Evolutionary conservation across 2,113 vertebrate genomes (phyloP).

Genomic region (Micromys minutus): DNA sequence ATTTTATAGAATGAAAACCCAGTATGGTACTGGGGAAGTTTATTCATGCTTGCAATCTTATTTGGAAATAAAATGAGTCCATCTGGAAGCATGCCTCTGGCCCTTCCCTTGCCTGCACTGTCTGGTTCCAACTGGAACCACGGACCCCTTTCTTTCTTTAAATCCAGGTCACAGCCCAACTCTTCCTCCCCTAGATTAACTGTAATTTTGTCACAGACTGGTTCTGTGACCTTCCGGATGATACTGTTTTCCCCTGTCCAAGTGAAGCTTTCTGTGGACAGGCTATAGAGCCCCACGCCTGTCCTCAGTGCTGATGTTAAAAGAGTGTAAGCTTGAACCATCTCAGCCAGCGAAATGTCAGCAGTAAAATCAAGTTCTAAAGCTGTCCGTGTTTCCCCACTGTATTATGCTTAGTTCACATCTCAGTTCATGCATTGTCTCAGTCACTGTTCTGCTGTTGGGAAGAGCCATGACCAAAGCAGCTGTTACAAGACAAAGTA

Average conservation of each 20-base stretch:
- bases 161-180: no score
- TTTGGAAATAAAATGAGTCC: constrained; percentile 74
- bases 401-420: neutral
- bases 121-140: neutral
- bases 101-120: neutral
- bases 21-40: constrained; percentile 61
- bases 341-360: neutral
- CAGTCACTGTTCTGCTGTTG: neutral
- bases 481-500: neutral
- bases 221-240: neutral
- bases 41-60: constrained; percentile 35
- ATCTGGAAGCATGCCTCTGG: constrained; percentile 22
- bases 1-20: constrained; percentile 77
- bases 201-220: neutral
- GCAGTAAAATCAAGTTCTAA: neutral
- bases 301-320: neutral
- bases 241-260: neutral
- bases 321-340: neutral
- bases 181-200: neutral
- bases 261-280: neutral
- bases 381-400: neutral
- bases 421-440: no score
- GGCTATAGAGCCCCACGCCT: neutral
- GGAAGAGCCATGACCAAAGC: neutral
- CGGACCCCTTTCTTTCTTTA: neutral